phyloP scores from a whole-genome alignment of 2,797 vertebrate genomes.

The Chrysocyon brachyurus region DNA sequence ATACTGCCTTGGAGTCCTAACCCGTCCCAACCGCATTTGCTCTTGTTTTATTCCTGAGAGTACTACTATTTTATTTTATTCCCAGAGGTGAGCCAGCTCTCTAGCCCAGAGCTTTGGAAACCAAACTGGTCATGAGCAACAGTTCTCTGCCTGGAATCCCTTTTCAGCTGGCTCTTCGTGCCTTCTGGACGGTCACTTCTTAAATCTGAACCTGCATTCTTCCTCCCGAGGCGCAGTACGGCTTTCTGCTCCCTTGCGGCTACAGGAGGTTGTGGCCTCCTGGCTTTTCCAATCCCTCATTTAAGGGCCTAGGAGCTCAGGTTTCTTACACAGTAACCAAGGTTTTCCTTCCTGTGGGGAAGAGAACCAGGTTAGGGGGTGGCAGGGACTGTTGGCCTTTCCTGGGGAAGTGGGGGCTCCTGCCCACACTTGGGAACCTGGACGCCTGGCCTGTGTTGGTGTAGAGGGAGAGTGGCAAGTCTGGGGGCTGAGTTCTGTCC shows the following conservation, averaged over 20 bases:
- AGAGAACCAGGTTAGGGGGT: neutral
- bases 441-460: neutral
- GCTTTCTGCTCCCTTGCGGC: neutral
- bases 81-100: neutral
- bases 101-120: neutral
- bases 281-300: neutral
- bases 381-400: neutral
- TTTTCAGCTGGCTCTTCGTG: neutral
- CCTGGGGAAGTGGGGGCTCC: neutral
- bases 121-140: neutral
- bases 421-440: neutral
- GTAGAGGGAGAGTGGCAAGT: neutral
- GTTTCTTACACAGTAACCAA: constrained; percentile 2
- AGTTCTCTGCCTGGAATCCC: neutral
- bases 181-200: neutral
- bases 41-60: neutral
- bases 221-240: neutral
- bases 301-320: constrained; percentile 14
- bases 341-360: constrained; percentile 37
- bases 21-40: neutral
- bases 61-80: neutral
- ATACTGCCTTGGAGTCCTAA: neutral
- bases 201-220: neutral
- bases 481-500: neutral
- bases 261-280: neutral